Evolutionary conservation across 2,113 vertebrate genomes (phyloP).

Genomic region (Lathamus discolor): DNA sequence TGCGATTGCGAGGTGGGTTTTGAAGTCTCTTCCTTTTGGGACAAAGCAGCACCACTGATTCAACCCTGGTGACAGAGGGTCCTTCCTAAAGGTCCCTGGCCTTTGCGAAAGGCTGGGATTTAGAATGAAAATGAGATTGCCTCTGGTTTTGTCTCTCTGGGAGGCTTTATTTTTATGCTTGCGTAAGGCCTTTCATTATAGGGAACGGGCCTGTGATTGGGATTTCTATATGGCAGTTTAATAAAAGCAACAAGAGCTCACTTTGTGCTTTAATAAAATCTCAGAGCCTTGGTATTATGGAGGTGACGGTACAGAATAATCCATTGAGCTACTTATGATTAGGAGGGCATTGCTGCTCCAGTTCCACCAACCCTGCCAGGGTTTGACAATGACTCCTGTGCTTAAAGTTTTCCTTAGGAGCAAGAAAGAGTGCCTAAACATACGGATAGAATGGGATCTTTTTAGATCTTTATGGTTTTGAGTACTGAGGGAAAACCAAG

Average conservation of each 20-base stretch:
- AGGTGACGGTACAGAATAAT: neutral
- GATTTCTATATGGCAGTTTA: neutral
- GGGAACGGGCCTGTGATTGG: neutral
- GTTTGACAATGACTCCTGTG: neutral
- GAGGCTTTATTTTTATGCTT: neutral
- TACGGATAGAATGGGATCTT: neutral
- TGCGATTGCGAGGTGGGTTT: neutral
- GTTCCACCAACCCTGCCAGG: neutral
- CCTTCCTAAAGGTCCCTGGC: neutral
- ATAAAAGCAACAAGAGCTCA: neutral
- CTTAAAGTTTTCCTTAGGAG: neutral
- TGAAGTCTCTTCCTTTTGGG: neutral
- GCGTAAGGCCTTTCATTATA: neutral
- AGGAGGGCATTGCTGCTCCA: neutral
- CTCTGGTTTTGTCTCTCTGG: neutral
- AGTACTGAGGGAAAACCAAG: neutral
- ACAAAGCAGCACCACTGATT: neutral
- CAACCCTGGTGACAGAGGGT: neutral
- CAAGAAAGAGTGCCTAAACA: neutral
- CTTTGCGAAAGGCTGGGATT: neutral
- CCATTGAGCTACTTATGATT: neutral
- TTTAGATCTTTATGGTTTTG: neutral
- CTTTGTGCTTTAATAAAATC: neutral
- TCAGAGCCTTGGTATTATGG: neutral
- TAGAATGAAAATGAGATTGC: neutral